Evolutionary conservation across 2,113 vertebrate species (phyloP), one percentile per base, ranked within the genome.

Genomic region (Myxocyprinus asiaticus): DNA sequence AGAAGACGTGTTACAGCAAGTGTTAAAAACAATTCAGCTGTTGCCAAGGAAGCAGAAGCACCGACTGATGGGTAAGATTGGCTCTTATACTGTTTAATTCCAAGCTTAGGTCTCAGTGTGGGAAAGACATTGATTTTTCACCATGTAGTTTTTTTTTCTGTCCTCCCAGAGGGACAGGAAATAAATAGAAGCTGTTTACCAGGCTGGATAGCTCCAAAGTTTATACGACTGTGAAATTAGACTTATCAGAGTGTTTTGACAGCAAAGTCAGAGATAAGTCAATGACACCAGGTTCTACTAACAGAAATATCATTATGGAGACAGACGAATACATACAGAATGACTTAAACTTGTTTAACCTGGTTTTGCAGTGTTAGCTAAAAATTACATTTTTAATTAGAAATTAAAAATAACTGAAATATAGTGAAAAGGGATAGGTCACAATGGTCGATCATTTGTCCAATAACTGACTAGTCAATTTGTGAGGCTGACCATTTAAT

Each of bases 61-160:
- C 71, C 70, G 66, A 76, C 33, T 74, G 6, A 80, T 82, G 87
- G 87, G 85, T 88, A 86, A 91, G 84, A 89, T 87, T 89, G 88
- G 81, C 67, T 90, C 86, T 79, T 89, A 88, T 87, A 88, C 87
- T 86, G 83, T 89, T 91, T 93, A 91, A 92, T 92, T 90, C 90
- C 81, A 53, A 86, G 88, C 75, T 83, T 85, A 78, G 85, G 86
- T 83, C 85, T 77, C 63, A 64, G 82, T 85, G 82, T 84, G 78
- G 85, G 64, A 85, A 83, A 76, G 64, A 75, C 85, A 90, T 91
- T 86, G 89, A 93, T 92, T 91, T 91, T 85, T 83, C 79, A 7
- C 9, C 48, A 1, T 4, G 9, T 15, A n/a, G 45, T 53, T 63
- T 61, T 22, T 81, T 83, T 89, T 88, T 85, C 84, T 77, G 81